These are phyloP conservation scores for Albula goreensis DNA, from an alignment of 2,113 vertebrate species.

Conservation along the genomic window DNA sequence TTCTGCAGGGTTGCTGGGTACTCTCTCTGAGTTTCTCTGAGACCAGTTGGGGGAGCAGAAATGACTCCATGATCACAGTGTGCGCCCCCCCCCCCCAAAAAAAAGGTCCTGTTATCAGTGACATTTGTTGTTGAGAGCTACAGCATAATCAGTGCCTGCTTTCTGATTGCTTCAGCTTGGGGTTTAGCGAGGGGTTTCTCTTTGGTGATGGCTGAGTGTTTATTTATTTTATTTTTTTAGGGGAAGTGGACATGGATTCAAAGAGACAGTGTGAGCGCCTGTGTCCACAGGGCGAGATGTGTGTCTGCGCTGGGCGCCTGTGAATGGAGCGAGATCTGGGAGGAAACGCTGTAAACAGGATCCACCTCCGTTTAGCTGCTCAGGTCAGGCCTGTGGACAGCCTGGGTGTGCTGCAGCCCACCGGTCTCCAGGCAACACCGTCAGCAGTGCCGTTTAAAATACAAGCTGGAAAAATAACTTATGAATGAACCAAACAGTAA, in stretches of 20 bases:
- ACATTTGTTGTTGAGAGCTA: neutral
- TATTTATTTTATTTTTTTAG: neutral
- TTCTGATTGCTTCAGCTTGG: neutral
- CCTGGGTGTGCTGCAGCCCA: too few relatives aligned
- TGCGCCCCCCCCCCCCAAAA: neutral
- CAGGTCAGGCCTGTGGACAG: neutral
- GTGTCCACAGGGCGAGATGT: neutral
- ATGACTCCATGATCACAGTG: neutral
- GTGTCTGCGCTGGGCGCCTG: neutral
- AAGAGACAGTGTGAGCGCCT: neutral
- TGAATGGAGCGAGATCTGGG: neutral
- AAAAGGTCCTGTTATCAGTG: too few relatives aligned
- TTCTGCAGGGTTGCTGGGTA: neutral
- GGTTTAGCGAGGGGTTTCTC: neutral
- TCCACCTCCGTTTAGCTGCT: neutral
- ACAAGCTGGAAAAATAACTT: too few relatives aligned
- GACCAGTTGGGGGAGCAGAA: neutral
- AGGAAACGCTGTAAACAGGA: neutral
- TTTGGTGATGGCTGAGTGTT: neutral
- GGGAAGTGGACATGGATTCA: neutral
- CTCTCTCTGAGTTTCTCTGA: neutral
- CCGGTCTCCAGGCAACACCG: too few relatives aligned
- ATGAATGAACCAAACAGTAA: too few relatives aligned
- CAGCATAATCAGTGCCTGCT: neutral
- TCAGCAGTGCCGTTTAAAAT: too few relatives aligned